Percentiles rank a stretch among this genome's conserved stretches.
These are phyloP conservation scores for Drosophila tropicalis DNA, from an alignment of 1,140 invertebrate genomes.

Conservation along the genomic window DNA sequence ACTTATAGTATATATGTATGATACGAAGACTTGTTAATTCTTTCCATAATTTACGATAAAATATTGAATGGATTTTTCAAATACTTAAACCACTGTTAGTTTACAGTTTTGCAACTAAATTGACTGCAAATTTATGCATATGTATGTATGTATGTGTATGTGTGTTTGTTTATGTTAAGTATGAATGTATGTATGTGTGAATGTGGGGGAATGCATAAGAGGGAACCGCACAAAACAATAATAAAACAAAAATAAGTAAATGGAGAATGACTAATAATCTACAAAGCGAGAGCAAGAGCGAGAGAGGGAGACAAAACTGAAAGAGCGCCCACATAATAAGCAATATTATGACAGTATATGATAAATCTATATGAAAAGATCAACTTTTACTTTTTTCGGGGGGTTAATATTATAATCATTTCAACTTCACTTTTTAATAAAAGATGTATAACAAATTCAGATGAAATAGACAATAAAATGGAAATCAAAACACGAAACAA, in stretches of 20 bases:
- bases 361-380: slow-evolving; percentile 42
- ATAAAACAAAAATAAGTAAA: slow-evolving; percentile 36
- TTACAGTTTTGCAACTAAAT: background rate
- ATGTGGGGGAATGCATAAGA: slow-evolving; percentile 24
- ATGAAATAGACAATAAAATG: slow-evolving; percentile 60
- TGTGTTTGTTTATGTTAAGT: slow-evolving; percentile 44
- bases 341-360: slow-evolving; percentile 49
- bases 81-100: background rate
- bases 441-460: slow-evolving; percentile 47
- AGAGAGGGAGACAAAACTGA: background rate
- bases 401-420: slow-evolving; percentile 48
- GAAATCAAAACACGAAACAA: slow-evolving; percentile 40
- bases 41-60: no score
- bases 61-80: background rate
- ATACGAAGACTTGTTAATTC: no score
- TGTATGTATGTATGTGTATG: slow-evolving; percentile 10
- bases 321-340: slow-evolving; percentile 19
- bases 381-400: slow-evolving; percentile 68
- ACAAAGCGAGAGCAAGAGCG: slow-evolving; percentile 22
- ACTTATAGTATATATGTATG: no score
- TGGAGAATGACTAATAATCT: slow-evolving; percentile 37
- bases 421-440: slow-evolving; percentile 51
- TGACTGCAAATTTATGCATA: slow-evolving; percentile 22
- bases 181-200: slow-evolving; percentile 28
- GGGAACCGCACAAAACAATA: slow-evolving; percentile 48